Percentiles rank a stretch among this genome's conserved stretches.
Evolutionary conservation across 2,888 invertebrate genomes (phyloP).

Genomic region (Eupeodes luniger): DNA sequence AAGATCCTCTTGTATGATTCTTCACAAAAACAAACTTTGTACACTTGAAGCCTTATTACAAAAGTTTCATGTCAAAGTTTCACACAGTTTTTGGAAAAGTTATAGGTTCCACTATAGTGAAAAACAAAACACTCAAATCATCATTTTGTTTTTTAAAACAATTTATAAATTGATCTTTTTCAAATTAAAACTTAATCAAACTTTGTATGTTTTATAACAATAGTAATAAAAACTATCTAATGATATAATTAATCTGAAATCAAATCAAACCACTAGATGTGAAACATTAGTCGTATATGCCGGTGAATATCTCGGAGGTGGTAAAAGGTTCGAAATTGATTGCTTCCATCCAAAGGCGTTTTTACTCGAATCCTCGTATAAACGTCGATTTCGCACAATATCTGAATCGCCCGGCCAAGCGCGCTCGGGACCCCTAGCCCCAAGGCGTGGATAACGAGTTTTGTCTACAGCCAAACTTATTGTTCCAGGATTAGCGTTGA

Average conservation of each 20-base stretch:
- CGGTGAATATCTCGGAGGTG: constrained; percentile 89
- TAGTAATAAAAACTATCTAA: background rate
- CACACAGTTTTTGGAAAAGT: too few species aligned
- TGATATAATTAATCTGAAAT: background rate
- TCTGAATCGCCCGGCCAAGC: constrained; percentile 88
- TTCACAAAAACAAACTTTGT: too few species aligned
- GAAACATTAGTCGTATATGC: constrained; percentile 93
- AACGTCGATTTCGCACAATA: constrained; percentile 87
- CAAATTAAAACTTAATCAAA: too few species aligned
- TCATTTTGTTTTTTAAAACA: too few species aligned
- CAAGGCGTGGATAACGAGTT: constrained; percentile 83
- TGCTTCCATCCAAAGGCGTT: constrained; percentile 82
- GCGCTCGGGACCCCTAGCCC: constrained; percentile 86
- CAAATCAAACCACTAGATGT: constrained; percentile 90
- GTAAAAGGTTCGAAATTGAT: constrained; percentile 82
- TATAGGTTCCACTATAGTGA: too few species aligned
- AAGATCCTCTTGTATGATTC: too few species aligned
- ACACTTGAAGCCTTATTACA: too few species aligned
- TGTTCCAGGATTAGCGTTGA: constrained; percentile 88
- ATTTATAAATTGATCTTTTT: too few species aligned
- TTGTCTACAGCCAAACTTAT: constrained; percentile 92
- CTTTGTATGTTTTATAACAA: background rate
- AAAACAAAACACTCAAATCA: too few species aligned
- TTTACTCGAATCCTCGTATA: constrained; percentile 84
- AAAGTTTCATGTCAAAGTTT: too few species aligned